These are phyloP conservation scores for Sarcophaga rosellei DNA, from an alignment of 2,888 invertebrate species.

Conservation along the genomic window DNA sequence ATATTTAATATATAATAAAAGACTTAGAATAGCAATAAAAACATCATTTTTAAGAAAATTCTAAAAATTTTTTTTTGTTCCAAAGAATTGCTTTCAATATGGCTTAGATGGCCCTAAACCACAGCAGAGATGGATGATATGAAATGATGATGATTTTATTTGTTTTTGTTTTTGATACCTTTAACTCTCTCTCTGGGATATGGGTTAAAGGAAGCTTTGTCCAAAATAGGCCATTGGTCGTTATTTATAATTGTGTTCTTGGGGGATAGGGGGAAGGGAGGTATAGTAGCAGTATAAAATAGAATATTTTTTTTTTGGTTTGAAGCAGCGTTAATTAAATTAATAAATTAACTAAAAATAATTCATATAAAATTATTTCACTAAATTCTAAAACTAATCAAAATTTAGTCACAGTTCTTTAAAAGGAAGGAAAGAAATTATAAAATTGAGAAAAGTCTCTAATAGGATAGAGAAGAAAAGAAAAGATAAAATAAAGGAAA, in stretches of 20 bases:
- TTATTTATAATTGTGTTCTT: constrained; percentile 26
- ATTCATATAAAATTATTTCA: constrained; percentile 69
- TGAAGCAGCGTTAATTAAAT: constrained; percentile 77
- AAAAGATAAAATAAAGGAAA: background rate
- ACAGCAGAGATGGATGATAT: background rate
- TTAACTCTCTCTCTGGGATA: background rate
- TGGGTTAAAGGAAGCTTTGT: constrained; percentile 13
- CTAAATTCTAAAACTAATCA: constrained; percentile 63
- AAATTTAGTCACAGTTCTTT: constrained; percentile 62
- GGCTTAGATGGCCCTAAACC: constrained; percentile 4
- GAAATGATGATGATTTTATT: constrained; percentile 29
- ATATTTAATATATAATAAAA: constrained; percentile 37
- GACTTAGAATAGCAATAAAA: constrained; percentile 55
- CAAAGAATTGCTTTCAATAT: constrained; percentile 11
- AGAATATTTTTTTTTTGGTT: constrained; percentile 73
- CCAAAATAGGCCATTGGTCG: constrained; percentile 64
- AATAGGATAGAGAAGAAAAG: background rate
- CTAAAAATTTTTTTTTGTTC: background rate
- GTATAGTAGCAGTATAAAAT: constrained; percentile 23
- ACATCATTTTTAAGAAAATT: constrained; percentile 28
- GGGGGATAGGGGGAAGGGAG: background rate
- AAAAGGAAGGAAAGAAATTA: background rate
- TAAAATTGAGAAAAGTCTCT: background rate
- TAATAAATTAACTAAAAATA: constrained; percentile 71
- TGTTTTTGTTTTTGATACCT: constrained; percentile 20